Percentiles rank a stretch among this genome's conserved stretches.
These are phyloP conservation scores for Drosophila suboccidentalis DNA, from an alignment of 2,888 invertebrate species.

Conservation along the genomic window DNA sequence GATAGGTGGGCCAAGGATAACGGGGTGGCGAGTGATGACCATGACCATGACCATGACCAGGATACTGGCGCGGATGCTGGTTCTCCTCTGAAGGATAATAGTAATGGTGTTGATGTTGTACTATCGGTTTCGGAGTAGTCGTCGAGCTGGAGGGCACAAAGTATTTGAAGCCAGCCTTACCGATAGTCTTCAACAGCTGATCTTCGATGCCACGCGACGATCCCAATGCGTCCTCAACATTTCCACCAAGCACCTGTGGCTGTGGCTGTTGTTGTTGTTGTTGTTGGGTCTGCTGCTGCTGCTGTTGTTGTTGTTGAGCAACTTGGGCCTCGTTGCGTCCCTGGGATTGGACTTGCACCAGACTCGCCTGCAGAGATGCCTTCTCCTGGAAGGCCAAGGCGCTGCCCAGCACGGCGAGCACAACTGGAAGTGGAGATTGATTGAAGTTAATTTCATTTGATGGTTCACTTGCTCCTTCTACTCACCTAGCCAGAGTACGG, in stretches of 20 bases:
- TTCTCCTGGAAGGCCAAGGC: conserved; percentile 62
- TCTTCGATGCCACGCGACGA: conserved; percentile 62
- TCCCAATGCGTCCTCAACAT: conserved; percentile 45
- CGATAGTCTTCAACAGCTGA: conserved; percentile 58
- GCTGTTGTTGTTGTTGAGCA: conserved; percentile 14
- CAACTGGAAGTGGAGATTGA: conserved; percentile 40
- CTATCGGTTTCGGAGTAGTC: conserved; percentile 58
- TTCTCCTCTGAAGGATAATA: conserved; percentile 70
- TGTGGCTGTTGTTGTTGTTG: conserved; percentile 18
- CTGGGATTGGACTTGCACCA: conserved; percentile 25
- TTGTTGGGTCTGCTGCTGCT: conserved; percentile 1
- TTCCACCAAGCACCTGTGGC: conserved; percentile 9
- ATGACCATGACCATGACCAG: conserved; percentile 14
- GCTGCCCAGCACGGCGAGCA: conserved; percentile 46
- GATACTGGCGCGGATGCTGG: conserved; percentile 57
- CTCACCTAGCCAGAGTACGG: conserved; percentile 61
- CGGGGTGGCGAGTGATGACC: conserved; percentile 12
- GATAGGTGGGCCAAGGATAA: conserved; percentile 42
- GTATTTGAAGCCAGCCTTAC: conserved; percentile 72
- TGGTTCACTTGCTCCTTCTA: background rate
- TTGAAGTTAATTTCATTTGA: background rate
- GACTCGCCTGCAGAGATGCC: conserved; percentile 48
- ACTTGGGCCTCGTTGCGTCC: conserved; percentile 42
- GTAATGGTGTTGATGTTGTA: conserved; percentile 66
- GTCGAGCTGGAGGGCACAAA: conserved; percentile 48